phyloP scores from a whole-genome alignment of 2,113 vertebrate species.

The Gymnocephalus cernua region DNA sequence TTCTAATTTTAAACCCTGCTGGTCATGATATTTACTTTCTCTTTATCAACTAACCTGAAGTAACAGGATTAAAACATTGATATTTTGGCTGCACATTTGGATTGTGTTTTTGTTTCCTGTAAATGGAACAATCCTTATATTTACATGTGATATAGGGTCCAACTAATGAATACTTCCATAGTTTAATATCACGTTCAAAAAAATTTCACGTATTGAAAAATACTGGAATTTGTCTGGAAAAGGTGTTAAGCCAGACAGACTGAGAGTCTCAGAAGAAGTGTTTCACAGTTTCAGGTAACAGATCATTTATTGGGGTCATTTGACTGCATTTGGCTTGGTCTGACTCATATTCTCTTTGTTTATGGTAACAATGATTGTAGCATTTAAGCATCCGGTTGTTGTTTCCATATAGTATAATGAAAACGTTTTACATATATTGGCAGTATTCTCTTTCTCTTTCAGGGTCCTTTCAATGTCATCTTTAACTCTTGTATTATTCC shows the following conservation, averaged over 20 bases:
- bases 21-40: not conserved
- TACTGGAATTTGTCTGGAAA: not conserved
- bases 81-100: not conserved
- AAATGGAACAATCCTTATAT: not conserved
- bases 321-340: not conserved
- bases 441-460: not conserved
- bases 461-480: not conserved
- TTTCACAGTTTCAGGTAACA: conserved; percentile 5
- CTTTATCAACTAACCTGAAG: not conserved
- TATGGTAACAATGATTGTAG: not conserved
- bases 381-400: not conserved
- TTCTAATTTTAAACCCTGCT: not conserved
- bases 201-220: not conserved
- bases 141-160: not conserved
- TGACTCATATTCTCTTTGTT: conserved; percentile 29
- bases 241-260: not conserved
- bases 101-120: not conserved
- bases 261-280: not conserved
- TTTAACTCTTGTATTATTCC: not conserved
- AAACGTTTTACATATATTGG: not conserved
- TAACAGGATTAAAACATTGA: not conserved
- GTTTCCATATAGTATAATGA: not conserved
- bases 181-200: not conserved
- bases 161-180: too few relatives aligned
- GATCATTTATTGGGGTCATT: conserved; percentile 7